Percentiles rank a stretch among this genome's conserved stretches.
Evolutionary conservation across 2,888 invertebrate genomes (phyloP).

Genomic region (Mythimna ferrago): DNA sequence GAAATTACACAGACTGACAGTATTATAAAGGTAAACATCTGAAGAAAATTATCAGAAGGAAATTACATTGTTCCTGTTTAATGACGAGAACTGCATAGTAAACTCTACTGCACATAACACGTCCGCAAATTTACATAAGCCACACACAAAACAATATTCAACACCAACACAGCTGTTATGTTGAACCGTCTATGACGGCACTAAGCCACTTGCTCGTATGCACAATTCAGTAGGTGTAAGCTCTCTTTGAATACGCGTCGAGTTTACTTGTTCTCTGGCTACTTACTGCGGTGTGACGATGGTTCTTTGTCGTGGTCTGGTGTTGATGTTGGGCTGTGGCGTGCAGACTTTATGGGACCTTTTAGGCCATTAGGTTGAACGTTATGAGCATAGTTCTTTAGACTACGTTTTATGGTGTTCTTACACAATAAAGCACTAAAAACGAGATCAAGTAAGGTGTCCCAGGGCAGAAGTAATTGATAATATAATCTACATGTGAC

Average conservation of each 20-base stretch:
- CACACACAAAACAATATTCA: constrained; percentile 11
- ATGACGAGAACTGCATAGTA: no score
- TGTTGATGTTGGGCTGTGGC: constrained; percentile 22
- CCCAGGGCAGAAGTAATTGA: no score
- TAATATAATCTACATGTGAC: no score
- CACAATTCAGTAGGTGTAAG: constrained; percentile 52
- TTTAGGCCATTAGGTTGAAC: constrained; percentile 1
- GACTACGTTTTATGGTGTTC: no score
- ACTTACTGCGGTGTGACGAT: constrained; percentile 40
- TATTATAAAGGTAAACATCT: no score
- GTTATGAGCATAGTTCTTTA: neutral
- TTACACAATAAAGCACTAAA: no score
- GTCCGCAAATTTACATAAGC: neutral
- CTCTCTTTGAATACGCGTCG: constrained; percentile 49
- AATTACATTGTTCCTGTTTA: no score
- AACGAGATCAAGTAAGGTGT: no score
- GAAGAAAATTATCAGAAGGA: no score
- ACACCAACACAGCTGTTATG: constrained; percentile 2
- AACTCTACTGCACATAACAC: neutral
- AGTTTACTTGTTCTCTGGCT: constrained; percentile 53
- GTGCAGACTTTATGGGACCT: neutral
- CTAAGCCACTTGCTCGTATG: constrained; percentile 38
- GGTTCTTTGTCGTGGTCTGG: constrained; percentile 33
- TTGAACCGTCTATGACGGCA: constrained; percentile 30
- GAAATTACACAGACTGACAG: no score